phyloP scores from a whole-genome alignment of 2,113 vertebrate genomes.

The Pomatorhinus ruficollis region DNA sequence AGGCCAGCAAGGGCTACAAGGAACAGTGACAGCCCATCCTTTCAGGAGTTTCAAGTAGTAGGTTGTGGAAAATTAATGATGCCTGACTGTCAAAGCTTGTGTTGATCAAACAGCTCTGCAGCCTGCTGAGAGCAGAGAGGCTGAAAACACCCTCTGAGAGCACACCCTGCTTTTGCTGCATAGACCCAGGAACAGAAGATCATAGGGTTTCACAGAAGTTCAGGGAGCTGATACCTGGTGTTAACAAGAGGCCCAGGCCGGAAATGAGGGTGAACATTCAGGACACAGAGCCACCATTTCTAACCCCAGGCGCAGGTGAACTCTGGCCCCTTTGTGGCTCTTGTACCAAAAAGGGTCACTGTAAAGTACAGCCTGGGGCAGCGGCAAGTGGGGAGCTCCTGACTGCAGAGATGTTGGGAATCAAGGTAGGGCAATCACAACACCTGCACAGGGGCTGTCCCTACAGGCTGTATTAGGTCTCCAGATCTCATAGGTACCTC shows the following conservation, averaged over 20 bases:
- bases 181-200: not conserved
- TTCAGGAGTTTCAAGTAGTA: not conserved
- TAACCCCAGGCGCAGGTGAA: not conserved
- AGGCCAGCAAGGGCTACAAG: not conserved
- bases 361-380: not conserved
- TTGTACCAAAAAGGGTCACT: not conserved
- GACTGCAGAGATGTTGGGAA: not conserved
- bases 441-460: not conserved
- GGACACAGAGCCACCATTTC: not conserved
- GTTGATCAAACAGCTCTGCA: not conserved
- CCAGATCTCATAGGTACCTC: not conserved
- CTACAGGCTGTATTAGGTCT: not conserved
- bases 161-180: not conserved
- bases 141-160: not conserved
- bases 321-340: not conserved
- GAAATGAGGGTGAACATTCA: not conserved
- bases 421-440: not conserved
- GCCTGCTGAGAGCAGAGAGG: not conserved
- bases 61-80: not conserved
- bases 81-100: not conserved
- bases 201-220: accelerated
- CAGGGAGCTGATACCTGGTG: not conserved
- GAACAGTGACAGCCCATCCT: not conserved
- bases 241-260: not conserved
- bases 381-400: not conserved